A percentile compares a stretch with the other conserved stretches of the same genome.
phyloP scores from a whole-genome alignment of 2,888 invertebrate genomes.

The Athrips mouffetella region DNA sequence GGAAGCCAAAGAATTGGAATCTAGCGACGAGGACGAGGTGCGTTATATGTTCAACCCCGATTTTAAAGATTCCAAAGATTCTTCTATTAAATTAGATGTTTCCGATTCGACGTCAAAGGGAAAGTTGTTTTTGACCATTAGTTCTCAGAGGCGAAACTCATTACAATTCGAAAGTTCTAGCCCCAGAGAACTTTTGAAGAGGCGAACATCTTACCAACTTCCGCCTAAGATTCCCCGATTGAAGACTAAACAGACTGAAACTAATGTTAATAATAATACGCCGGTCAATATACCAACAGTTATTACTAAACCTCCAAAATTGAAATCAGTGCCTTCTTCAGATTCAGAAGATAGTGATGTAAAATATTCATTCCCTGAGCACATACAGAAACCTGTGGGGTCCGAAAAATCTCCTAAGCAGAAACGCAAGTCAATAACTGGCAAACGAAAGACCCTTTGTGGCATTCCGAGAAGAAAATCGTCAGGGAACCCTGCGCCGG shows the following conservation, averaged over 20 bases:
- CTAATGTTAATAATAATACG: constrained; percentile 32
- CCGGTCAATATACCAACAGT: constrained; percentile 24
- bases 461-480: constrained; percentile 63
- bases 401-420: constrained; percentile 26
- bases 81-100: not conserved
- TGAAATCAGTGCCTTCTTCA: constrained; percentile 43
- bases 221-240: constrained; percentile 59
- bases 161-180: constrained; percentile 64
- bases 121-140: constrained; percentile 59
- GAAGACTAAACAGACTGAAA: constrained; percentile 50
- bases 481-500: constrained; percentile 40
- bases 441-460: constrained; percentile 55
- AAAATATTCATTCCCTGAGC: constrained; percentile 66
- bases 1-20: constrained; percentile 35
- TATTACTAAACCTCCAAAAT: constrained; percentile 33
- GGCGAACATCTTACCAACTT: constrained; percentile 61
- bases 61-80: not conserved
- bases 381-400: constrained; percentile 5
- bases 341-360: constrained; percentile 70
- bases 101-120: constrained; percentile 30
- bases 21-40: constrained; percentile 63
- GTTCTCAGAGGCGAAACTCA: constrained; percentile 60
- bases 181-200: too few species aligned
- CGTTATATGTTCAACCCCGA: constrained; percentile 67
- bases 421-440: constrained; percentile 28